phyloP scores from a whole-genome alignment of 2,888 invertebrate species.

The Drosophila helvetica region DNA sequence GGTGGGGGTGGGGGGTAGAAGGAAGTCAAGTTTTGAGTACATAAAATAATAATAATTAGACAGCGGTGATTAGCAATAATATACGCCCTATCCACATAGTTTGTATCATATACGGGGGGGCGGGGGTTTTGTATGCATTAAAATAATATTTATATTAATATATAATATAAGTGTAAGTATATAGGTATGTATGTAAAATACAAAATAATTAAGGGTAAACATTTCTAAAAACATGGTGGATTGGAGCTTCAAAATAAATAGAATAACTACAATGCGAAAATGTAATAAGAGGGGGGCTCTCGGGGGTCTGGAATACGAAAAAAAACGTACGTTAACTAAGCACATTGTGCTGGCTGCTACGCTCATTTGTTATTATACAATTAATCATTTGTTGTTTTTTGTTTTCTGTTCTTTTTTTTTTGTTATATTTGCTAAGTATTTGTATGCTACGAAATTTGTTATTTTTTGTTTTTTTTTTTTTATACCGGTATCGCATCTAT shows the following conservation, averaged over 20 bases:
- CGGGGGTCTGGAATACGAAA: conserved; percentile 35
- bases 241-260: conserved; percentile 70
- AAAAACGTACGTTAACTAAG: conserved; percentile 70
- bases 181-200: conserved; percentile 39
- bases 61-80: conserved; percentile 46
- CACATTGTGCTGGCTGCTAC: conserved; percentile 69
- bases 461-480: conserved; percentile 8
- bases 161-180: conserved; percentile 34
- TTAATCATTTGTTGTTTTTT: conserved; percentile 34
- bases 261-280: conserved; percentile 31
- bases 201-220: conserved; percentile 48
- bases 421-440: conserved; percentile 45
- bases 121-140: conserved; percentile 31
- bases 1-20: conserved; percentile 3
- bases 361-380: conserved; percentile 67
- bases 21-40: conserved; percentile 48
- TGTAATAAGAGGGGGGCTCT: conserved; percentile 8
- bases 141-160: conserved; percentile 29
- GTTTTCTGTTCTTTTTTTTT: neutral
- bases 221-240: conserved; percentile 67
- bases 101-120: conserved; percentile 45
- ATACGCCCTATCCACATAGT: conserved; percentile 50
- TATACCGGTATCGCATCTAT: conserved; percentile 1
- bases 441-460: conserved; percentile 34
- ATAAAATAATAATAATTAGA: conserved; percentile 51